A percentile compares a stretch with the other conserved stretches of the same genome.
These are phyloP conservation scores for Istiophorus platypterus DNA, from an alignment of 2,113 vertebrate genomes.

Conservation along the genomic window DNA sequence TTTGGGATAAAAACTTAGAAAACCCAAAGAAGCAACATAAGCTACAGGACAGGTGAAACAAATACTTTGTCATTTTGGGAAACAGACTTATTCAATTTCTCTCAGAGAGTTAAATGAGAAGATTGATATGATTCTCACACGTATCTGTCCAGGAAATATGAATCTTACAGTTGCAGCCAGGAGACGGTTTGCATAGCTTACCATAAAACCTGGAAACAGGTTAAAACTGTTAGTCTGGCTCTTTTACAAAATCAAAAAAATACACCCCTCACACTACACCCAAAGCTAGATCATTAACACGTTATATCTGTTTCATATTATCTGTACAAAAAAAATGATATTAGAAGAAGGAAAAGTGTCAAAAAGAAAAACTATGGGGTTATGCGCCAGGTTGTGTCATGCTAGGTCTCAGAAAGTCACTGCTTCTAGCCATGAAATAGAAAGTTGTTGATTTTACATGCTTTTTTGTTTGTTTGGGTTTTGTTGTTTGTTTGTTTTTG, in stretches of 20 bases:
- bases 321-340: background rate
- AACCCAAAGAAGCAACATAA: background rate
- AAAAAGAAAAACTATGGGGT: no score
- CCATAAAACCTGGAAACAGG: background rate
- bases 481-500: no score
- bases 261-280: no score
- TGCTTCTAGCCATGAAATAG: no score
- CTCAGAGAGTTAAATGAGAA: background rate
- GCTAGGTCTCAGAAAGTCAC: no score
- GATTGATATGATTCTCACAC: background rate
- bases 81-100: background rate
- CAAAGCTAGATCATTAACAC: background rate
- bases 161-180: background rate
- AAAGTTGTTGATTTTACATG: no score
- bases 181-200: background rate
- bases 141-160: background rate
- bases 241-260: no score
- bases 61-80: background rate
- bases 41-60: background rate
- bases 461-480: no score
- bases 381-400: no score
- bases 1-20: no score
- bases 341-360: background rate
- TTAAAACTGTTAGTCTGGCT: background rate
- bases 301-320: background rate